These are phyloP conservation scores for Apamea epomidion DNA, from an alignment of 2,888 invertebrate species.

Conservation along the genomic window DNA sequence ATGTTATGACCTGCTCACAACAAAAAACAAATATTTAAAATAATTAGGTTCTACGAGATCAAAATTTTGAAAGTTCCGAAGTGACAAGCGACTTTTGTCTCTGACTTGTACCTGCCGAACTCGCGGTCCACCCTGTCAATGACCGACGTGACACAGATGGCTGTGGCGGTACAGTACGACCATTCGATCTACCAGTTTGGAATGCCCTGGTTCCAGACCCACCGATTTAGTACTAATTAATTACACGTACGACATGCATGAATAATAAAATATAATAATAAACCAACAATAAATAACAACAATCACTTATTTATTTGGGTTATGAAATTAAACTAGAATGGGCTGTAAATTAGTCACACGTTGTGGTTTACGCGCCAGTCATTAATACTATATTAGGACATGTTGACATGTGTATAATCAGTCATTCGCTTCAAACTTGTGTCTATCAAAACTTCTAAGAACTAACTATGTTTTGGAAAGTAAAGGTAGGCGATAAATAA, in stretches of 20 bases:
- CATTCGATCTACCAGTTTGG: slow-evolving; percentile 5
- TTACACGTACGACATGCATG: not conserved
- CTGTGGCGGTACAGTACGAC: slow-evolving; percentile 10
- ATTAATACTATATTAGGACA: slow-evolving; percentile 30
- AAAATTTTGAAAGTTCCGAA: not conserved
- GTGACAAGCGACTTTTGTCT: slow-evolving; percentile 2
- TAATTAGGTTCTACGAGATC: not conserved
- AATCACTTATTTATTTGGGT: slow-evolving; percentile 32
- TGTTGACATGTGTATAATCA: slow-evolving; percentile 43
- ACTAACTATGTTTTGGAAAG: slow-evolving; percentile 26
- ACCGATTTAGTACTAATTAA: slow-evolving; percentile 3
- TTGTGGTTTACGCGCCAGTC: slow-evolving; percentile 6
- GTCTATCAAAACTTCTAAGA: slow-evolving; percentile 24
- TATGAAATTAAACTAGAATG: slow-evolving; percentile 19
- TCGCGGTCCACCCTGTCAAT: slow-evolving; percentile 17
- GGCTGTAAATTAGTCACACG: slow-evolving; percentile 30
- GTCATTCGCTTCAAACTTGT: slow-evolving; percentile 41
- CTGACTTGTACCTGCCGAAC: not conserved
- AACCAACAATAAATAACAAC: slow-evolving; percentile 28
- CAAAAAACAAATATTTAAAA: not conserved
- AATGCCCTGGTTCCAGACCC: not conserved
- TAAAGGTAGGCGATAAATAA: slow-evolving; percentile 5
- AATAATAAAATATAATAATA: slow-evolving; percentile 10
- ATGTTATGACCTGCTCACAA: not conserved
- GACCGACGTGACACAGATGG: slow-evolving; percentile 31